Evolutionary conservation across 2,113 vertebrate genomes (phyloP), one percentile per base, ranked within the genome.

Genomic region (Lophius piscatorius): DNA sequence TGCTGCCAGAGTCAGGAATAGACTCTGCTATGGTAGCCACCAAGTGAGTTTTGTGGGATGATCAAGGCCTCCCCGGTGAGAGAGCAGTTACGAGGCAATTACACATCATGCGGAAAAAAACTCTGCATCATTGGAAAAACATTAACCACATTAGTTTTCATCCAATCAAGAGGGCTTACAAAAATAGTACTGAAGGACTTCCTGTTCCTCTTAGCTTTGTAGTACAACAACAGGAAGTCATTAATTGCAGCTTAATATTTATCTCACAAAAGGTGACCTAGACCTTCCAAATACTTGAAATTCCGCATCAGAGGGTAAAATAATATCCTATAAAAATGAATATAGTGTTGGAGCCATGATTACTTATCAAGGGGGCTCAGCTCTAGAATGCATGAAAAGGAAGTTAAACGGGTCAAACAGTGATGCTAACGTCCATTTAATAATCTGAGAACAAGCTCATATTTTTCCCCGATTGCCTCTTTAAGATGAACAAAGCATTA

Each of bases 1-100:
- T 65, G 58, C 20, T 67, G 47, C 65, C 63, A 35, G 46, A 70
- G 64, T 74, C 63, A 75, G 77, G 72, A 79, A 84, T 67, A 82
- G 74, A 74, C 58, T 63, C 52, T 73, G 74, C 74, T 77, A 50
- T 2, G 22, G 45, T 29, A 73, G 41, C 47, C 74, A 75, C 50
- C 45, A 48, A 76, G 74, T 40, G 56, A 52, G 51, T 31, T 70
- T 71, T 55, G 59, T 31, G 23, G 39, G 47, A 74, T 56, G 66
- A 79, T 17, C 50, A 55, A 78, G 33, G 26, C 50, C 31, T 76
- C 78, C 70, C 56, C 52, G 8, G 55, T 74, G 68, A 63, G 69
- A 69, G 20, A 57, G 64, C 6, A 51, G 63, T 80, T 74, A 54
- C 12, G 31, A 26, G 44, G 34, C 38, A 66, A 11, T 12, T 33